These are phyloP conservation scores for Atherinosoma microstoma DNA, from an alignment of 2,797 vertebrate species.

Conservation along the genomic window DNA sequence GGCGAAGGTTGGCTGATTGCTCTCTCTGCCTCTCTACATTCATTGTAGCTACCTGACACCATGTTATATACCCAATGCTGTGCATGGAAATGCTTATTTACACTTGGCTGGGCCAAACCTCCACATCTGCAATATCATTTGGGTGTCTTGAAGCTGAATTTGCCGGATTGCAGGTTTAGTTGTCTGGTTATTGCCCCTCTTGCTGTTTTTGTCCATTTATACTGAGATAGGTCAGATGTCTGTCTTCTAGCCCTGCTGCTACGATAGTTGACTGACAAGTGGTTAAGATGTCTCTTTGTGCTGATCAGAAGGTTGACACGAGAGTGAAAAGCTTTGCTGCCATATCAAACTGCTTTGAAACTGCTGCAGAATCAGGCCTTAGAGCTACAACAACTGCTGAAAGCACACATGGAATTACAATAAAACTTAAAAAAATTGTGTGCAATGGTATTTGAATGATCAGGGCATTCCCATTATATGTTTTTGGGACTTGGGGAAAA, in stretches of 20 bases:
- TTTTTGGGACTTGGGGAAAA: not conserved
- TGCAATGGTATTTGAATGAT: not conserved
- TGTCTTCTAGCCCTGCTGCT: conserved; percentile 61
- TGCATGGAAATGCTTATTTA: conserved; percentile 85
- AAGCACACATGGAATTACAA: conserved; percentile 6
- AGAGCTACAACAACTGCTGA: conserved; percentile 7
- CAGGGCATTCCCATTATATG: not conserved
- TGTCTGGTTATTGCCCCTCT: conserved; percentile 64
- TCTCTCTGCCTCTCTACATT: conserved; percentile 84
- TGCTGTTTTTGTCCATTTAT: conserved; percentile 70
- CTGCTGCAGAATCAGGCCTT: conserved; percentile 33
- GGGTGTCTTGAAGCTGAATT: conserved; percentile 65
- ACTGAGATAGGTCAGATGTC: conserved; percentile 64
- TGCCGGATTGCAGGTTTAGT: conserved; percentile 59
- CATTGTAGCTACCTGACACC: conserved; percentile 86
- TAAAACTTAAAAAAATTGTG: not conserved
- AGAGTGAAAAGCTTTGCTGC: conserved; percentile 58
- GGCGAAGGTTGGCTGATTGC: conserved; percentile 92
- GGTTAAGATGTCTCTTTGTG: conserved; percentile 76
- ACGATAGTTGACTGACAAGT: conserved; percentile 76
- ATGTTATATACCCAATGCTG: conserved; percentile 85
- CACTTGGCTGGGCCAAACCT: conserved; percentile 70
- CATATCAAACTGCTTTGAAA: conserved; percentile 57
- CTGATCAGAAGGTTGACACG: conserved; percentile 73
- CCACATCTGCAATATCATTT: conserved; percentile 65